A percentile compares a stretch with the other conserved stretches of the same genome.
Conservation (phyloP, 2,113 vertebrate genomes). For the Actenoides lindsayi region DNA sequence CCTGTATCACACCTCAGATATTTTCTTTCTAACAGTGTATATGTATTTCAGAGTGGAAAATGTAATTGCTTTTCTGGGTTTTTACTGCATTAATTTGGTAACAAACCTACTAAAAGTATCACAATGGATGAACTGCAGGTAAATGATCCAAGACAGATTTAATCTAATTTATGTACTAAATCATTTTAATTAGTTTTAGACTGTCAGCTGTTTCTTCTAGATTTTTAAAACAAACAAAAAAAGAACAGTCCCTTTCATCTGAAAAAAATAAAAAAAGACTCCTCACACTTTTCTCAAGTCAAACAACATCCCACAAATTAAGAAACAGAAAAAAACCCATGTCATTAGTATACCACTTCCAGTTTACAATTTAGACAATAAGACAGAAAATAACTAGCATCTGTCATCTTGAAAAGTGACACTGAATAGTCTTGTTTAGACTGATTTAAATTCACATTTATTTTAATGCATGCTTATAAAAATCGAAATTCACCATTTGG, state of each 20-base stretch:
- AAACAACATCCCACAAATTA: not conserved
- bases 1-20: not conserved
- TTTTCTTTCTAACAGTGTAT: not conserved
- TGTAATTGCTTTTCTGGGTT: constrained; percentile 34
- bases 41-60: constrained; percentile 9
- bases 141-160: constrained; percentile 22
- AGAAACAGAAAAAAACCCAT: not conserved
- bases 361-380: not conserved
- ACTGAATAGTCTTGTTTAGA: not conserved
- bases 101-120: constrained; percentile 11
- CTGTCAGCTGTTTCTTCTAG: not conserved
- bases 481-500: not conserved
- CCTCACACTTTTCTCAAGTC: not conserved
- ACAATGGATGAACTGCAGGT: constrained; percentile 1
- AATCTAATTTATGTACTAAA: constrained; percentile 32
- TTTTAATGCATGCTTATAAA: not conserved
- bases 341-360: not conserved
- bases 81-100: constrained; percentile 14
- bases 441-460: constrained; percentile 30
- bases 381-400: not conserved
- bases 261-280: not conserved
- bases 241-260: not conserved
- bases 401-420: not conserved
- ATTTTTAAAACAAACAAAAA: not conserved
- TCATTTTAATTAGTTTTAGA: constrained; percentile 16